Evolutionary conservation across 2,113 vertebrate genomes (phyloP).

Genomic region (Cebus imitator): DNA sequence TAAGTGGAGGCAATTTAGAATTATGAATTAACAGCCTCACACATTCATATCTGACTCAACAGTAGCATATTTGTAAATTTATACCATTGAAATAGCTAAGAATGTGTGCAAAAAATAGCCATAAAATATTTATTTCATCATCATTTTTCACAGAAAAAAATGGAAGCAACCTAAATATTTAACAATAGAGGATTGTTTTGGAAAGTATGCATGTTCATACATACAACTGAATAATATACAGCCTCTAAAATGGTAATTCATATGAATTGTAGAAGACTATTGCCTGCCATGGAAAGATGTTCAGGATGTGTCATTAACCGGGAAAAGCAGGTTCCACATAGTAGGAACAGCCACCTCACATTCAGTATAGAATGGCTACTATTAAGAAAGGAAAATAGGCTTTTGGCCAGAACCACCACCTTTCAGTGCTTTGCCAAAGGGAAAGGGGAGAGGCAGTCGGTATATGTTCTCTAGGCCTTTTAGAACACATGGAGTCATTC

Average conservation of each 20-base stretch:
- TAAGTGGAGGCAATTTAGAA: conserved; percentile 42
- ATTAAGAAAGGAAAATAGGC: background rate
- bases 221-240: background rate
- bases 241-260: background rate
- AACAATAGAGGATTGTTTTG: background rate
- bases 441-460: too few species aligned
- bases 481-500: too few species aligned
- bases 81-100: conserved; percentile 27
- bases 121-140: background rate
- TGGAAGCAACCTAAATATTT: conserved; percentile 7
- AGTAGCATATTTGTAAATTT: conserved; percentile 8
- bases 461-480: too few species aligned
- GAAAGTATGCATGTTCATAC: background rate
- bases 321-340: conserved; percentile 10
- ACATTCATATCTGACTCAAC: background rate
- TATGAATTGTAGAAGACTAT: background rate
- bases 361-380: background rate
- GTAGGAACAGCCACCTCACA: background rate
- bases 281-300: background rate
- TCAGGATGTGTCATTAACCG: conserved; percentile 5
- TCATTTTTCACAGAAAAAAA: conserved; percentile 18
- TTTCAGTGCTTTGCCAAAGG: too few species aligned
- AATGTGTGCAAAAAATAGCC: background rate
- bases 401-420: too few species aligned
- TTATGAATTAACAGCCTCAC: background rate